Conservation (phyloP, 2,113 vertebrate species). For the Neodontobutis hainanensis region DNA sequence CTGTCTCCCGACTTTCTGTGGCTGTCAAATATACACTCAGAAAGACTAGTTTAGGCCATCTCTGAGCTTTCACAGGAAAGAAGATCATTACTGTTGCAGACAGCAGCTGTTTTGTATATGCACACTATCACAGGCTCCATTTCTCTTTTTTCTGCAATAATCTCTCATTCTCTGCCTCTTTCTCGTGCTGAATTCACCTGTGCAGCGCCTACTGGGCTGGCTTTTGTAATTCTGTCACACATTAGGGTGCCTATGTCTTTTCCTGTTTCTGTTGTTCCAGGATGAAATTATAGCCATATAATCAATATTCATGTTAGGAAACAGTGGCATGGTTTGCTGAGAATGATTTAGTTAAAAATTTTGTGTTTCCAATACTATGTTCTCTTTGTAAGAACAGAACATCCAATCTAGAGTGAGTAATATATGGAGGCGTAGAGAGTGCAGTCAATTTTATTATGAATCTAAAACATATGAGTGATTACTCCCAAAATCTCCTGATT, state of each 20-base stretch:
- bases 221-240: slow-evolving; percentile 64
- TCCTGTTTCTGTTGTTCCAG: slow-evolving; percentile 29
- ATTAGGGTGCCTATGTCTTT: slow-evolving; percentile 29
- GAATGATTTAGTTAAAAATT: slow-evolving; percentile 32
- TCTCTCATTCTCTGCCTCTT: slow-evolving; percentile 29
- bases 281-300: slow-evolving; percentile 62
- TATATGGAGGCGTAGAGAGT: slow-evolving; percentile 2
- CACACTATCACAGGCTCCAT: slow-evolving; percentile 60
- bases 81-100: slow-evolving; percentile 72
- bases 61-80: slow-evolving; percentile 55
- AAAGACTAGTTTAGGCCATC: slow-evolving; percentile 62
- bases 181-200: slow-evolving; percentile 52
- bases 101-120: slow-evolving; percentile 72
- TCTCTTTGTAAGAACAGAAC: slow-evolving; percentile 33
- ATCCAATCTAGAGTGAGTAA: slow-evolving; percentile 28
- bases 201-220: slow-evolving; percentile 54
- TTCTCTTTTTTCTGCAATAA: slow-evolving; percentile 49
- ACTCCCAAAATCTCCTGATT: not conserved
- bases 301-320: slow-evolving; percentile 62
- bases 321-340: slow-evolving; percentile 49
- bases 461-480: slow-evolving; percentile 40
- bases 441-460: slow-evolving; percentile 49
- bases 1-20: slow-evolving; percentile 89
- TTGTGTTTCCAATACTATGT: slow-evolving; percentile 19
- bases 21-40: slow-evolving; percentile 84